phyloP scores from a whole-genome alignment of 2,113 vertebrate genomes.

The Spea multiplicata region DNA sequence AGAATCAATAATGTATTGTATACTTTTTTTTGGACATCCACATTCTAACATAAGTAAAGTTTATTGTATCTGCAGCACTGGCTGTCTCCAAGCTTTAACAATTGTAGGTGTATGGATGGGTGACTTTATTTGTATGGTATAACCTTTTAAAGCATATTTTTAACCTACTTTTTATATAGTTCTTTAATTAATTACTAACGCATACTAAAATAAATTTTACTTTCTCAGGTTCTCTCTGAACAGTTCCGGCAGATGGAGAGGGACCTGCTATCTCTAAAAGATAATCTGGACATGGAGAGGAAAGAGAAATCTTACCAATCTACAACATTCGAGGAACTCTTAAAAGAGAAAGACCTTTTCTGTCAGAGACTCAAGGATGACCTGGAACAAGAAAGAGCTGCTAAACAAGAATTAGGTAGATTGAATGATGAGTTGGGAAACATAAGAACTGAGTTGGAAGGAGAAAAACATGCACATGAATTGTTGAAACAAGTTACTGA shows the following conservation, averaged over 20 bases:
- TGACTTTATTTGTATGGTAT: no score
- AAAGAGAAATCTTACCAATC: slow-evolving; percentile 41
- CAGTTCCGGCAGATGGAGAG: slow-evolving; percentile 80
- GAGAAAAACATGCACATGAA: neutral
- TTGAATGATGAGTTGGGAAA: slow-evolving; percentile 40
- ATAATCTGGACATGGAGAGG: slow-evolving; percentile 65
- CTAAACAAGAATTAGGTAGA: neutral
- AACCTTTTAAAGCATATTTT: no score
- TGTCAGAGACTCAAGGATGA: slow-evolving; percentile 44
- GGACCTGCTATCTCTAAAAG: slow-evolving; percentile 64
- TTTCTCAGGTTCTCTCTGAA: slow-evolving; percentile 71
- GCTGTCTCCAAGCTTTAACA: no score
- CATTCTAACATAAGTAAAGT: no score
- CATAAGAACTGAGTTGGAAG: slow-evolving; percentile 6
- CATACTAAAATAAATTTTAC: neutral
- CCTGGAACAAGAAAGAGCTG: slow-evolving; percentile 51
- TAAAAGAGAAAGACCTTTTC: slow-evolving; percentile 58
- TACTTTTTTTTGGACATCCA: no score
- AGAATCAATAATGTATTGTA: no score
- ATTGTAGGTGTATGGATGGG: no score
- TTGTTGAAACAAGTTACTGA: slow-evolving; percentile 8
- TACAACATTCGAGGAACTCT: slow-evolving; percentile 58
- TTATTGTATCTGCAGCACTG: no score
- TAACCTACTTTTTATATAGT: no score
- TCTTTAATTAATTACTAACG: no score